Evolutionary conservation across 2,797 vertebrate genomes (phyloP), one percentile per base, ranked within the genome.

Genomic region (Enteromius afrohamiltoni): DNA sequence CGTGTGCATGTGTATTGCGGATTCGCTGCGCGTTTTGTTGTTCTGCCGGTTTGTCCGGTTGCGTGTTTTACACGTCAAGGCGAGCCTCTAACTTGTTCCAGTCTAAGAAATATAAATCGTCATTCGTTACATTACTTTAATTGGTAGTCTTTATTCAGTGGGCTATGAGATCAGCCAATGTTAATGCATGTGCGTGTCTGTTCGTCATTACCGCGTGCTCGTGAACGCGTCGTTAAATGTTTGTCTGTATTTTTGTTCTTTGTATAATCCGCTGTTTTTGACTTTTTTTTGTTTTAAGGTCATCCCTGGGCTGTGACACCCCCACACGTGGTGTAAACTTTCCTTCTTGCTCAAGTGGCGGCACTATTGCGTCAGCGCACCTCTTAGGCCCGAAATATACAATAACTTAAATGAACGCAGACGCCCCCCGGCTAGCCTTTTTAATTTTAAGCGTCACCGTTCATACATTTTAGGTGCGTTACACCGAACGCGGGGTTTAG

Each of bases 1-100:
- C 81, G 49, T 55, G 82, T 34, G 75, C 2, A 16, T 77, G 64
- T 37, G 75, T 53, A 71, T 37, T 78, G 82, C 82, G 82, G 40
- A 40, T 6, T 17, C 6, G 6, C 2, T 23, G 29, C 9, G 55
- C 62, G 60, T n/a, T n/a, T 58, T 60, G 67, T 45, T 77, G 29
- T 55, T 55, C 31, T n/a, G 71, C 71, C 45, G 45, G 60, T 40
- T 65, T 16, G 3, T 2, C 14, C 14, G 10, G 2, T 51, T 51
- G 29, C 42, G 3, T 26, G 4, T 68, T 47, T 65, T 8, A 26
- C 6, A 8, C 51, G 74, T 11, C 53, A 11, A 26, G 13, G 3
- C 21, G 21, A 26, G 53, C 4, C 14, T 45, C 21, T 5, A 10
- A 60, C 1, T 1, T 14, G 16, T 1, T 13, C 1, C 6, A 4